phyloP scores from a whole-genome alignment of 1,140 invertebrate genomes.

The Stegodyphus dumicola region DNA sequence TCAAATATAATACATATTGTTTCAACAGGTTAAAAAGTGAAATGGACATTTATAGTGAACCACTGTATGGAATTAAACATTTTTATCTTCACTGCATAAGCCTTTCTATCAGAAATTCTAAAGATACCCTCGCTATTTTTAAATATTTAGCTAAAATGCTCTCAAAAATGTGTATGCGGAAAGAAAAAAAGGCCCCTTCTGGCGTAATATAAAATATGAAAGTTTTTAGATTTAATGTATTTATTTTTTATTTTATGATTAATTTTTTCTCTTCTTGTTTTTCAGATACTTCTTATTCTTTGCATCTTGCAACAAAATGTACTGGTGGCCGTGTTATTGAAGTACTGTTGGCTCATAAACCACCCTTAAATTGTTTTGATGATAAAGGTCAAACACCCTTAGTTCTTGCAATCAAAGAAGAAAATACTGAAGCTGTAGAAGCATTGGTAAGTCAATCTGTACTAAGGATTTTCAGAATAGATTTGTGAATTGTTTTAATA shows the following conservation, averaged over 20 bases:
- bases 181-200: too few species aligned
- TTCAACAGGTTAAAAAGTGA: too few species aligned
- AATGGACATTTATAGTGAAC: too few species aligned
- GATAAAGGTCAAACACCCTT: constrained; percentile 65
- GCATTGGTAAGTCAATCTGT: constrained; percentile 64
- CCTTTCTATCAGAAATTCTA: too few species aligned
- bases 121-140: too few species aligned
- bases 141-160: too few species aligned
- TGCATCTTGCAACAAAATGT: constrained; percentile 66
- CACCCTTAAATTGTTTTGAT: constrained; percentile 66
- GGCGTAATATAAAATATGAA: neutral
- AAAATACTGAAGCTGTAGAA: constrained; percentile 63
- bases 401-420: constrained; percentile 65
- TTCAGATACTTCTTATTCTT: constrained; percentile 66
- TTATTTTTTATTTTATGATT: neutral
- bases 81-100: too few species aligned
- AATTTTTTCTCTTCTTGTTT: constrained; percentile 35
- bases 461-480: too few species aligned
- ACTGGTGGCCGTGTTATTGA: constrained; percentile 63
- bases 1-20: too few species aligned
- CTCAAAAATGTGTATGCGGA: too few species aligned
- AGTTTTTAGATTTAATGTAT: neutral
- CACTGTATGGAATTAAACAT: too few species aligned
- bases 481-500: too few species aligned
- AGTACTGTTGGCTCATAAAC: constrained; percentile 66